Percentiles rank a stretch among this genome's conserved stretches.
Evolutionary conservation across 2,113 vertebrate species (phyloP).

Genomic region (Heterotilapia buettikoferi): DNA sequence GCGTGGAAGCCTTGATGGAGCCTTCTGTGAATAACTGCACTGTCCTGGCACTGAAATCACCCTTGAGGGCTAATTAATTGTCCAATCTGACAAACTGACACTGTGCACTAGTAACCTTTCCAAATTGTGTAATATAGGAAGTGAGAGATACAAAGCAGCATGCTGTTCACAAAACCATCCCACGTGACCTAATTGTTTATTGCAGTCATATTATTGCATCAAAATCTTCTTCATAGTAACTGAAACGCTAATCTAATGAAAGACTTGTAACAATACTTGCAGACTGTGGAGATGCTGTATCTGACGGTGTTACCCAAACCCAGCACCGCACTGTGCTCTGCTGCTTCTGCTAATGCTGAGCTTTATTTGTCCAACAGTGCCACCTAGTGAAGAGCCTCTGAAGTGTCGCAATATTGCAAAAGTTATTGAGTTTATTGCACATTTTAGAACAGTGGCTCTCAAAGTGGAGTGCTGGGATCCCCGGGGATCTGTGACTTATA

Average conservation of each 20-base stretch:
- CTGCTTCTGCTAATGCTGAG: neutral
- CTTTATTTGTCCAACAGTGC: constrained; percentile 30
- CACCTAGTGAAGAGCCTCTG: neutral
- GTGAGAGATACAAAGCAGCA: neutral
- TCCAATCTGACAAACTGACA: constrained; percentile 42
- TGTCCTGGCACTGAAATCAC: constrained; percentile 33
- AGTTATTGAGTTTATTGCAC: neutral
- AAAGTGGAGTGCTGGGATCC: neutral
- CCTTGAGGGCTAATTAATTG: constrained; percentile 58
- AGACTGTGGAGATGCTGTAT: neutral
- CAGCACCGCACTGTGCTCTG: neutral
- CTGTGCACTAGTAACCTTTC: constrained; percentile 11
- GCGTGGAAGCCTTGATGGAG: neutral
- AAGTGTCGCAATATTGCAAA: neutral
- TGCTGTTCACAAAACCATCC: neutral
- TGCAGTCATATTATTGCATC: neutral
- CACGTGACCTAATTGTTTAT: neutral
- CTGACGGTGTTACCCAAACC: neutral
- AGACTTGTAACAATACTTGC: neutral
- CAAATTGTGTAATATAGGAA: neutral
- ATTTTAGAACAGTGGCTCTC: neutral
- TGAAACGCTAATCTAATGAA: neutral
- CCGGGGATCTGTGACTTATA: neutral
- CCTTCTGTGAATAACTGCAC: neutral
- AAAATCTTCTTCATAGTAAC: neutral